A percentile compares a stretch with the other conserved stretches of the same genome.
Evolutionary conservation across 2,888 invertebrate genomes (phyloP).

Genomic region (Limnephilus rhombicus): DNA sequence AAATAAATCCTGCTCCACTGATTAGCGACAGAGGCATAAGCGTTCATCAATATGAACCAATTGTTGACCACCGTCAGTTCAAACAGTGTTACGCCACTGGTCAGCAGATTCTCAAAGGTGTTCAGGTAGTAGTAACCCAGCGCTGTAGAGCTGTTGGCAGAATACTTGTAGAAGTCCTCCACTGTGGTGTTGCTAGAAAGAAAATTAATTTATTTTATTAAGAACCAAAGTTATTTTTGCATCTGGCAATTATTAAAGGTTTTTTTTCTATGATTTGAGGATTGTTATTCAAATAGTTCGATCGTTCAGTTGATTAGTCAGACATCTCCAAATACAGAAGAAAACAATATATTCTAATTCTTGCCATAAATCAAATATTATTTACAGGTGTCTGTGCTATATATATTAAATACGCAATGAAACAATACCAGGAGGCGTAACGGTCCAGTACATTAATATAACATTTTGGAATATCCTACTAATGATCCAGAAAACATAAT

Average conservation of each 20-base stretch:
- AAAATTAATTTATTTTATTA: slow-evolving; percentile 36
- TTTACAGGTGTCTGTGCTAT: no score
- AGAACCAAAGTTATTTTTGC: neutral
- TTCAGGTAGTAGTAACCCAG: slow-evolving; percentile 93
- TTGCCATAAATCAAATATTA: no score
- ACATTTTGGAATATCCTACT: no score
- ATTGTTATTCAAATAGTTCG: no score
- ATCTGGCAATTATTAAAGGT: neutral
- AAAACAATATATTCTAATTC: no score
- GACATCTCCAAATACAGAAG: no score
- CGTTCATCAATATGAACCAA: slow-evolving; percentile 96
- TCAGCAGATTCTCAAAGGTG: slow-evolving; percentile 88
- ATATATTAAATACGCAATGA: no score
- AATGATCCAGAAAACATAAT: no score
- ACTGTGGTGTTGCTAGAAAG: slow-evolving; percentile 87
- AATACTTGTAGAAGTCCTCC: slow-evolving; percentile 88
- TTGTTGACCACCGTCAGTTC: slow-evolving; percentile 94
- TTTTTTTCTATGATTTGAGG: no score
- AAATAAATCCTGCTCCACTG: slow-evolving; percentile 90
- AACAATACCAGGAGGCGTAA: no score
- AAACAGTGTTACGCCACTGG: slow-evolving; percentile 90
- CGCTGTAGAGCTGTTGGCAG: slow-evolving; percentile 81
- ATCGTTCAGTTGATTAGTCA: no score
- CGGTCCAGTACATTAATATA: no score
- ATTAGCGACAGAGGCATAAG: slow-evolving; percentile 84